Conservation (phyloP, 2,888 invertebrate genomes). For the Sisyra nigra region DNA sequence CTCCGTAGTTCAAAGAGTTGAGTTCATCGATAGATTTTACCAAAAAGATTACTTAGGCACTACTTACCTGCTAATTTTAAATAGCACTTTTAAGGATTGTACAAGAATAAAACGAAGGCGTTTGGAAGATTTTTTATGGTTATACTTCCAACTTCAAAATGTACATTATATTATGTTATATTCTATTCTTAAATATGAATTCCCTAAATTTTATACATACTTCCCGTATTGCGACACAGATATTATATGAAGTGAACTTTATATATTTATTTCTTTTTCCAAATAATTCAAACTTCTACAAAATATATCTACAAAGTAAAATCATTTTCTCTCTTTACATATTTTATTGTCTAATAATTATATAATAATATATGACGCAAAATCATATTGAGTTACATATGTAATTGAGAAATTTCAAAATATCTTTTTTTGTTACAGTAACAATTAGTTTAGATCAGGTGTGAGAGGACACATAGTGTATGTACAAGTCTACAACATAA, state of each 20-base stretch:
- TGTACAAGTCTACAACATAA: constrained; percentile 3
- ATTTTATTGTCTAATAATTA: not conserved
- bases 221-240: too few relatives aligned
- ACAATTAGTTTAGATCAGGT: too few relatives aligned
- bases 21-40: too few relatives aligned
- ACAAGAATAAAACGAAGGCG: constrained; percentile 4
- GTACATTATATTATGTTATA: constrained; percentile 18
- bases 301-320: too few relatives aligned
- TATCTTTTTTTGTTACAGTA: too few relatives aligned
- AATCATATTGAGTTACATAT: not conserved
- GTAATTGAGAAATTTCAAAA: not conserved
- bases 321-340: too few relatives aligned
- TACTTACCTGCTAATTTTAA: too few relatives aligned
- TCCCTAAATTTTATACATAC: constrained; percentile 12
- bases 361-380: not conserved
- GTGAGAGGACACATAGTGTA: not conserved
- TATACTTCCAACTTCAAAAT: constrained; percentile 30
- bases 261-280: not conserved
- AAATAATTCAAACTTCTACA: too few relatives aligned
- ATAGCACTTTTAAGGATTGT: not conserved
- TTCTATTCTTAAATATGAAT: constrained; percentile 17
- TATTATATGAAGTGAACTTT: too few relatives aligned
- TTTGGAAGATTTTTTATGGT: constrained; percentile 28
- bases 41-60: too few relatives aligned
- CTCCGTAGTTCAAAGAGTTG: too few relatives aligned